phyloP scores from a whole-genome alignment of 1,140 invertebrate genomes.

The Ooceraea biroi region DNA sequence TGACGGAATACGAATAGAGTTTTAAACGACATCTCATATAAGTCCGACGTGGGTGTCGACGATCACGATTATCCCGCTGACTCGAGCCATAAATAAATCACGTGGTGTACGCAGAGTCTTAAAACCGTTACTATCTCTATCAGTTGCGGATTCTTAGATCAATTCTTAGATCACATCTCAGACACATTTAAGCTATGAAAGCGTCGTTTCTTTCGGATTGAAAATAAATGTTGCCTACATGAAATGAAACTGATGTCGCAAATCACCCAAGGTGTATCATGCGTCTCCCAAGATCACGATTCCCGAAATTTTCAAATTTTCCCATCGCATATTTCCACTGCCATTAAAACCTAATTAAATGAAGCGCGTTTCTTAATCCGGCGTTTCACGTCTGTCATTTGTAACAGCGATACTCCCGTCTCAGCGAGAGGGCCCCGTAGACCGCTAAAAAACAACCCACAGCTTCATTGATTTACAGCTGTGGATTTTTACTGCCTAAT shows the following conservation, averaged over 20 bases:
- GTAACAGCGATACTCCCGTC: neutral
- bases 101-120: neutral
- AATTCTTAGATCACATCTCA: neutral
- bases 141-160: neutral
- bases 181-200: too few species aligned
- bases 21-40: neutral
- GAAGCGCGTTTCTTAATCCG: neutral
- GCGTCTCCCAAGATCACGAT: neutral
- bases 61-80: neutral
- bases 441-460: neutral
- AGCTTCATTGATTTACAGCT: conserved; percentile 22
- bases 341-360: neutral
- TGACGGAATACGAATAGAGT: neutral
- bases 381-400: conserved; percentile 14
- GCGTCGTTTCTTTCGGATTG: too few species aligned
- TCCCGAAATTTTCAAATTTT: neutral
- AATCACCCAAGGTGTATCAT: too few species aligned
- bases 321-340: neutral
- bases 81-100: neutral
- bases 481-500: conserved; percentile 49
- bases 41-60: neutral
- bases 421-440: neutral
- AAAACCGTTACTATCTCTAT: neutral
- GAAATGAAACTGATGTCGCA: too few species aligned
- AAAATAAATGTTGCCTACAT: too few species aligned